Evolutionary conservation across 2,888 invertebrate species (phyloP).

Genomic region (Drosophila infuscata): DNA sequence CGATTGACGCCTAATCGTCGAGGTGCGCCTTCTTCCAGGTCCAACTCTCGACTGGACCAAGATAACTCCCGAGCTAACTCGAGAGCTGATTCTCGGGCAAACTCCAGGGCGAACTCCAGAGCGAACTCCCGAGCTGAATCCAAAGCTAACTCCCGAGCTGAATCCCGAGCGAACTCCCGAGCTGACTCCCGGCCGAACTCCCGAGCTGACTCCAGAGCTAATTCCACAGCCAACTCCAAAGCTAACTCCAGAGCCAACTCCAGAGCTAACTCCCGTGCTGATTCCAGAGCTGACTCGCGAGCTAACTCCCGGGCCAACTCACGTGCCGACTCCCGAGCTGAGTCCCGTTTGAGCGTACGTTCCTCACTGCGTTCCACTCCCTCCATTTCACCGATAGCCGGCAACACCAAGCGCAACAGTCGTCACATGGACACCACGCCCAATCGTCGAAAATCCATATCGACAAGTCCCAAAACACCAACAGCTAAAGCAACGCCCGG

Average conservation of each 20-base stretch:
- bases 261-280: conserved; percentile 25
- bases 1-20: conserved; percentile 66
- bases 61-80: conserved; percentile 47
- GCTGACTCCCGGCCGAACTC: conserved; percentile 45
- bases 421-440: conserved; percentile 53
- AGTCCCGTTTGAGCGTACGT: conserved; percentile 74
- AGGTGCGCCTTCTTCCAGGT: conserved; percentile 61
- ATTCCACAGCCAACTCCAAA: conserved; percentile 46
- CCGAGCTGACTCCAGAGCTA: conserved; percentile 37
- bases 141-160: conserved; percentile 54
- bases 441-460: conserved; percentile 78
- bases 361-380: conserved; percentile 69
- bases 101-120: not conserved
- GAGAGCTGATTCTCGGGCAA: not conserved
- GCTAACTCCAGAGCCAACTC: conserved; percentile 51
- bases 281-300: conserved; percentile 67
- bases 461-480: conserved; percentile 70
- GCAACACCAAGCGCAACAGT: conserved; percentile 57
- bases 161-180: conserved; percentile 19
- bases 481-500: conserved; percentile 16
- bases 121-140: not conserved
- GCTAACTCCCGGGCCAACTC: conserved; percentile 67
- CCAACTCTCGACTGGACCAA: conserved; percentile 74
- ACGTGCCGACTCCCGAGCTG: conserved; percentile 67
- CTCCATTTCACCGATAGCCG: conserved; percentile 65